Evolutionary conservation across 2,113 vertebrate genomes (phyloP), one percentile per base, ranked within the genome.

Genomic region (Progne subis): DNA sequence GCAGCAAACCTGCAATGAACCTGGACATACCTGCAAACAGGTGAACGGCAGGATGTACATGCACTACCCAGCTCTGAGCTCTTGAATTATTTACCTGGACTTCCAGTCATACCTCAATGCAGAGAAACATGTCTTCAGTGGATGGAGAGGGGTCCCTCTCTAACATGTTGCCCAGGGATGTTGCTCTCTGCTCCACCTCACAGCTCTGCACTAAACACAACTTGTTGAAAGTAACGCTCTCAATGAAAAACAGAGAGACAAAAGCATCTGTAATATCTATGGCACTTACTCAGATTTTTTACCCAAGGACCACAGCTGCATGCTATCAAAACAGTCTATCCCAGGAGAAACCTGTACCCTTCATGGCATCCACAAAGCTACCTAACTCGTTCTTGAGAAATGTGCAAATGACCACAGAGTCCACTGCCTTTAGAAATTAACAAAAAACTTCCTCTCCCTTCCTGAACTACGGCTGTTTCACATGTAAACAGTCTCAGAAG

Each of bases 21-120:
- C 12, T 61, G 39, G 25, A 41, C 6, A 5, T 4, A 18, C 26
- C 57, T 85, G 39, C 41, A 68, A 47, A 70, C 0, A 0, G n/a
- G 52, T 20, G n/a, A 85, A 75, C 9, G 21, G 53, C 26, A 59
- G 39, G 34, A 59, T 44, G 29, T 5, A 6, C 8, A 57, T 0
- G 3, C 18, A 47, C 32, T 43, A 59, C 39, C 9, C 47, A 39
- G 6, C 20, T 49, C 0, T 12, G 31, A 82, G 49, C 15, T 69
- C 74, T 28, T 61, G 32, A 80, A 29, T 64, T 23, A 61, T 11
- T 59, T 39, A 16, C 28, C 24, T 50, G 57, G 23, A 31, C 39
- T 68, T 75, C n/a, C 53, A 87, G 61, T 11, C 46, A 44, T 50
- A 57, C 2, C 28, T 9, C n/a, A 18, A 1, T 8, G 16, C 25